Conservation (phyloP, 2,888 invertebrate genomes). For the Yponomeuta plumbellus region DNA sequence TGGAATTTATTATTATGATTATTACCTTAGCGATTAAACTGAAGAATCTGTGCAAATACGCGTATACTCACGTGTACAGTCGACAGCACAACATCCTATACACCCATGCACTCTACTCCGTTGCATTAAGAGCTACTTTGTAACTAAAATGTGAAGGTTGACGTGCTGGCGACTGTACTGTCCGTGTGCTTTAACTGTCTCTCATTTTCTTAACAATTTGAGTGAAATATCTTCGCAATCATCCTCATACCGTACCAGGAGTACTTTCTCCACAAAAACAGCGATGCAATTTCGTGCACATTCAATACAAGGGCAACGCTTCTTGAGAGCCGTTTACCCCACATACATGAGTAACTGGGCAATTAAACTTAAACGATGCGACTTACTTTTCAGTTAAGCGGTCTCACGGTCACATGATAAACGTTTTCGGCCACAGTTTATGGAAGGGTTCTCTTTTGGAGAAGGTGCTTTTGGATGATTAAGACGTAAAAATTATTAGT, state of each 20-base stretch:
- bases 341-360: slow-evolving; percentile 5
- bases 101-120: too few species aligned
- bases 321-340: slow-evolving; percentile 5
- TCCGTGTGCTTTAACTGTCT: too few species aligned
- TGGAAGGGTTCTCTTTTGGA: background rate
- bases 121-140: too few species aligned
- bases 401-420: background rate
- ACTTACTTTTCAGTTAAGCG: background rate
- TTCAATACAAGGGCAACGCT: background rate
- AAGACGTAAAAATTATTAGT: too few species aligned
- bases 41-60: too few species aligned
- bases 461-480: too few species aligned
- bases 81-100: too few species aligned
- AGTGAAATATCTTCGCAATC: background rate
- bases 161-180: too few species aligned
- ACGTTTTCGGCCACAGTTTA: background rate
- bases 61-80: too few species aligned
- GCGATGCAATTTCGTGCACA: background rate
- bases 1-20: too few species aligned
- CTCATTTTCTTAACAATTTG: background rate
- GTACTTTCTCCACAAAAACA: background rate
- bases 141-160: too few species aligned
- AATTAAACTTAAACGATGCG: slow-evolving; percentile 5
- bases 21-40: too few species aligned
- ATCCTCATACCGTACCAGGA: background rate